Evolutionary conservation across 2,888 invertebrate genomes (phyloP).

Genomic region (Urechis unicinctus): DNA sequence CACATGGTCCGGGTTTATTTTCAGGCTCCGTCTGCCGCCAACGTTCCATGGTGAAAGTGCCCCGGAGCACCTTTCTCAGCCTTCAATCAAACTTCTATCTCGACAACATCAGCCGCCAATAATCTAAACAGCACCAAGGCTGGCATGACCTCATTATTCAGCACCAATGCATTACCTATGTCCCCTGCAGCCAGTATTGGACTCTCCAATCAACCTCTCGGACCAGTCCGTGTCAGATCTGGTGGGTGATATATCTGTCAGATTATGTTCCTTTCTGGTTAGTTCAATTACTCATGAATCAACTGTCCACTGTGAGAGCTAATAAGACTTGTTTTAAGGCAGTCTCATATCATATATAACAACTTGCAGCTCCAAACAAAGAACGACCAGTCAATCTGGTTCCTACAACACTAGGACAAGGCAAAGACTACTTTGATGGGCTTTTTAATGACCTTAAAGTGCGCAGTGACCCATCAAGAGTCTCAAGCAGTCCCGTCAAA

Average conservation of each 20-base stretch:
- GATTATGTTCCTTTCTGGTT: too few species aligned
- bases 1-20: background rate
- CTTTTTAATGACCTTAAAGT: constrained; percentile 36
- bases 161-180: background rate
- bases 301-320: too few species aligned
- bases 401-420: constrained; percentile 30
- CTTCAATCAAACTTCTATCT: too few species aligned
- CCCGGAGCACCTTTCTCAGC: too few species aligned
- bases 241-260: background rate
- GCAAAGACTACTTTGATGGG: constrained; percentile 42
- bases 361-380: background rate
- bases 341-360: too few species aligned
- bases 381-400: constrained; percentile 4
- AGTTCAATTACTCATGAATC: too few species aligned
- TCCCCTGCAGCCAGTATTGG: background rate
- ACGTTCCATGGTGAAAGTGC: background rate
- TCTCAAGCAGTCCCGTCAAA: constrained; percentile 5
- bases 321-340: too few species aligned
- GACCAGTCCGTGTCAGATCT: background rate
- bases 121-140: too few species aligned
- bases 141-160: too few species aligned
- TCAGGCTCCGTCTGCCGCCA: background rate
- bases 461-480: constrained; percentile 4
- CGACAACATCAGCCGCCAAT: too few species aligned
- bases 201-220: background rate